Base-by-base conservation (phyloP, 92 coral and sea anemone species). In the Parazoanthus darwini region DNA sequence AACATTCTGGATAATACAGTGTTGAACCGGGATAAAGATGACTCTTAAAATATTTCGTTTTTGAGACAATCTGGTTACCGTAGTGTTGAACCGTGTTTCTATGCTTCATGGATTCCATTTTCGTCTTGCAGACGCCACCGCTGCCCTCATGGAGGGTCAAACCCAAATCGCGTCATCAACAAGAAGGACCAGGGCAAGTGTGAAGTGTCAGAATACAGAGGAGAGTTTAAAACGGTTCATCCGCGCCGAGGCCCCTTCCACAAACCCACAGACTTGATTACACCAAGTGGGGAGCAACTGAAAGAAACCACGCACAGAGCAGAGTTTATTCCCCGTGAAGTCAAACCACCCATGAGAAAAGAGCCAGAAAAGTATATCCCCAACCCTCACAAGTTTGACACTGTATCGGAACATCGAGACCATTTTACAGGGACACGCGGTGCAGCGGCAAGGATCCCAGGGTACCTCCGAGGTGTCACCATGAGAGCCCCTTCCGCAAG, bases 401-500 rank as follows among this genome's bases (percentile, higher is more conserved):
- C 93, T 20, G 94, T 97, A 23, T 97, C 99, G 11, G 99, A 97
- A 68, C 96, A 95, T 74, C 91, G 86, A 66, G 99, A 95, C 35
- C 97, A 97, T 89, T 97, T 90, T 81, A 91, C 86, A 23, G 94
- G 96, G 6, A 74, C 90, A n/a, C 82, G 91, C 23, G 94, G 97
- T 33, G 74, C 86, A 4, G 94, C 99, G 14, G 99, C 99, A 1
- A 97, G 85, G 83, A 97, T 97, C 39, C 94, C 93, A 1, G 96
- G 97, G 22, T 97, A 97, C 83, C 90, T 97, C 67, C 95, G 93
- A 33, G 96, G 98, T 3, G 89, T 92, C 14, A 97, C 99, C 9
- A 95, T 97, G 99, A 92, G 96, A 29, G 91, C 92, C 51, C 98
- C 99, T 23, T 97, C 99, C 29, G 98, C 97, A 22, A 93, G 89